Base-by-base conservation (phyloP, 2,797 vertebrate genomes). In the Sibirionetta formosa region DNA sequence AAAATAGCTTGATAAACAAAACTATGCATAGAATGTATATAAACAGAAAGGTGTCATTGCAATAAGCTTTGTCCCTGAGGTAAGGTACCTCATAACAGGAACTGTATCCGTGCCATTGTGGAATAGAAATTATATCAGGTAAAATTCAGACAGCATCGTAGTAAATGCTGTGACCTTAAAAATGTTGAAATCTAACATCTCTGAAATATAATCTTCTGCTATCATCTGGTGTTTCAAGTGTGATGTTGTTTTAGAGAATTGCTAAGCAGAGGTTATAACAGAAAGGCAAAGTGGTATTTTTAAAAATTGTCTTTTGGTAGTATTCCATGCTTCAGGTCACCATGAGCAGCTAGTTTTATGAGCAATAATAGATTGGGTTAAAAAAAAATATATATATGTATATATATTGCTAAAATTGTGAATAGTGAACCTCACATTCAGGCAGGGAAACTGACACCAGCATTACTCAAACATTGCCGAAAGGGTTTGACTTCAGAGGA, bases 1-100 rank as follows among this genome's bases (percentile, higher is more conserved):
- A 65, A 92, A 91, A 91, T 80, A 82, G 42, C 63, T 96, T 82
- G 90, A 86, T 90, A 94, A 96, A 95, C 73, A 73, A 96, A 95
- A 83, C 91, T 97, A 86, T 50, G 50, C 75, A 78, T 75, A 57
- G 64, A 86, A 77, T 94, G 36, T 91, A 88, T 90, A 83, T 95
- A 97, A 96, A 93, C 94, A 75, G 82, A 44, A 91, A 92, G 95
- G 36, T 93, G 33, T 26, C 82, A 66, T 64, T 85, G 54, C 40
- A 90, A 51, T 93, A 71, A 96, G 68, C 72, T 26, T 18, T 85
- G 50, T 90, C 77, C 40, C 63, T 69, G 42, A 94, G 88, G 86
- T 96, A 90, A 91, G 78, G 35, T 86, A 44, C 51, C 35, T 84
- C 44, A 22, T 90, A 92, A 73, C 46, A 78, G 81, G 68, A 82